A percentile compares a stretch with the other conserved stretches of the same genome.
These are phyloP conservation scores for Luscinia luscinia DNA, from an alignment of 2,797 vertebrate genomes.

Conservation along the genomic window DNA sequence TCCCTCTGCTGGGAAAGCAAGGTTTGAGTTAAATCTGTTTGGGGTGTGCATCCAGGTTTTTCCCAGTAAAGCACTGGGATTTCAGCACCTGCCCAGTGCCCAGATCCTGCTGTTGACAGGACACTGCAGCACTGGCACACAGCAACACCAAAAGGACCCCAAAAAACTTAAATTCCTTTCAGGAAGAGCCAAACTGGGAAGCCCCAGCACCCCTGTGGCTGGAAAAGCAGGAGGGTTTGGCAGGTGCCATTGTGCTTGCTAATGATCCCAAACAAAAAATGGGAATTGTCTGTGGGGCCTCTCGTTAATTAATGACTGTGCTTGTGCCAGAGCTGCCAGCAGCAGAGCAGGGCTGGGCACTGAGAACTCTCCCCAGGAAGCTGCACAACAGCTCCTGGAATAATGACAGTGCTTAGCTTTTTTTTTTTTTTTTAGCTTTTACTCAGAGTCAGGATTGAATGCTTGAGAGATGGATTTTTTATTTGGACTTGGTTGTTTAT, in stretches of 20 bases:
- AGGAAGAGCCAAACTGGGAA: neutral
- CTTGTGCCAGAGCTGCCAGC: neutral
- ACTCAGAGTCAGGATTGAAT: too few species aligned
- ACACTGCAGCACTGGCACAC: neutral
- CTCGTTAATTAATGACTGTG: constrained; percentile 1
- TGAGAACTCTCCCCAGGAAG: neutral
- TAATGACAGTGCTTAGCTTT: too few species aligned
- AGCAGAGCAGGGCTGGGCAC: neutral
- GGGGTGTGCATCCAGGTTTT: neutral
- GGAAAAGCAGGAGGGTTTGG: neutral
- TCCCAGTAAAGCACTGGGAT: rapidly evolving
- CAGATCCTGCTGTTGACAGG: neutral
- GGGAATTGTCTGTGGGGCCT: neutral
- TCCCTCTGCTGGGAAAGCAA: neutral
- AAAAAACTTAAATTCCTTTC: neutral
- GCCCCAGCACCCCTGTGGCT: rapidly evolving
- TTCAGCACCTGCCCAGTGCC: neutral
- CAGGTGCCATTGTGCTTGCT: neutral
- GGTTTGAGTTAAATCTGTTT: neutral
- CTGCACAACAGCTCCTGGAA: too few species aligned
- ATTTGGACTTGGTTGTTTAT: too few species aligned
- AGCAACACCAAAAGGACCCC: neutral
- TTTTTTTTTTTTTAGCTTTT: too few species aligned
- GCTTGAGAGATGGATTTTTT: too few species aligned
- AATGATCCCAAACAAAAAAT: neutral